Evolutionary conservation across 2,113 vertebrate species (phyloP).

Genomic region (Isurus oxyrinchus): DNA sequence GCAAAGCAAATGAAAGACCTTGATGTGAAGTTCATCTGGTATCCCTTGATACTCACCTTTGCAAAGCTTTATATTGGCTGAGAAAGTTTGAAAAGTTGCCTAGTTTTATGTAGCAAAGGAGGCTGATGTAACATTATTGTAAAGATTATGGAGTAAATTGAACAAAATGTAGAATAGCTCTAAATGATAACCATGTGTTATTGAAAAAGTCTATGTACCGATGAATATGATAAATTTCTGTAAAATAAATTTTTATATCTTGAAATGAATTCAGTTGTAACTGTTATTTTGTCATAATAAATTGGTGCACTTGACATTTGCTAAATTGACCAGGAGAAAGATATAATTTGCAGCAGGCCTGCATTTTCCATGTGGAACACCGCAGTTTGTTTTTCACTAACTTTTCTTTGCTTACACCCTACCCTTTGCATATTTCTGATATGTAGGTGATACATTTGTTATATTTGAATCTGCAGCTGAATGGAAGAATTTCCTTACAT

Average conservation of each 20-base stretch:
- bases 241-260: conserved; percentile 26
- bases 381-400: not conserved
- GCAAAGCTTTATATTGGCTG: not conserved
- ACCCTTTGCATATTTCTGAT: too few species aligned
- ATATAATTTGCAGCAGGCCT: not conserved
- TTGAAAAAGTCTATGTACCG: not conserved
- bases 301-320: not conserved
- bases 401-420: not conserved
- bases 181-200: not conserved
- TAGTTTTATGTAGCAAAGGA: not conserved
- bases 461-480: too few species aligned
- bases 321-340: not conserved
- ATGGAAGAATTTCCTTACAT: too few species aligned
- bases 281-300: not conserved
- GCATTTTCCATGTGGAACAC: not conserved
- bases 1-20: not conserved
- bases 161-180: not conserved
- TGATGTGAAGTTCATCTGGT: not conserved
- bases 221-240: not conserved
- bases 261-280: not conserved
- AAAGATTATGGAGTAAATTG: not conserved
- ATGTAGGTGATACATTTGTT: too few species aligned
- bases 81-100: not conserved
- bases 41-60: not conserved
- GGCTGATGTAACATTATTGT: conserved; percentile 16